phyloP scores from a whole-genome alignment of 2,797 vertebrate genomes.

The Oreochromis mossambicus region DNA sequence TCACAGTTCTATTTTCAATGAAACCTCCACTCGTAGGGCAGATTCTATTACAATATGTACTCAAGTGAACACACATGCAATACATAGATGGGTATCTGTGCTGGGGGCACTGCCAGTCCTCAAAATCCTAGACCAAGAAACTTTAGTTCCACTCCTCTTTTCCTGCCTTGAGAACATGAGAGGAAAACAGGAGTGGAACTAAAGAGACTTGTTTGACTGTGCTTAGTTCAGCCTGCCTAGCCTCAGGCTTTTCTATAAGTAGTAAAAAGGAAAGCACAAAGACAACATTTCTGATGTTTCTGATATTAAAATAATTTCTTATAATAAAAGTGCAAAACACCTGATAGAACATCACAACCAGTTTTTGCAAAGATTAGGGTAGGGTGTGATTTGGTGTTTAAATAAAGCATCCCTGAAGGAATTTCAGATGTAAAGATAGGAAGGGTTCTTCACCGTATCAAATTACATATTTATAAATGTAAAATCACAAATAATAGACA shows the following conservation, averaged over 20 bases:
- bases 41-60: constrained; percentile 26
- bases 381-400: background rate
- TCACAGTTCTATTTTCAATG: constrained; percentile 50
- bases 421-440: background rate
- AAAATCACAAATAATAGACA: background rate
- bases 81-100: constrained; percentile 5
- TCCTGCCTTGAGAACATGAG: background rate
- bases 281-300: background rate
- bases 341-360: background rate
- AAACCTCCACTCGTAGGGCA: constrained; percentile 20
- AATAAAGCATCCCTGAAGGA: background rate
- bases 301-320: background rate
- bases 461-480: background rate
- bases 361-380: background rate
- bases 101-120: constrained; percentile 22
- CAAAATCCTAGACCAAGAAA: background rate
- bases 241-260: background rate
- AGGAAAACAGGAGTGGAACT: constrained; percentile 24
- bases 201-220: constrained; percentile 34
- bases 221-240: constrained; percentile 29
- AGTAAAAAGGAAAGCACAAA: background rate
- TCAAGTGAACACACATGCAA: background rate
- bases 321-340: background rate
- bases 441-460: accelerated
- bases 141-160: background rate